Percentiles rank a stretch among this genome's conserved stretches.
These are phyloP conservation scores for Ormyrus pomaceus DNA, from an alignment of 2,888 invertebrate genomes.

Conservation along the genomic window DNA sequence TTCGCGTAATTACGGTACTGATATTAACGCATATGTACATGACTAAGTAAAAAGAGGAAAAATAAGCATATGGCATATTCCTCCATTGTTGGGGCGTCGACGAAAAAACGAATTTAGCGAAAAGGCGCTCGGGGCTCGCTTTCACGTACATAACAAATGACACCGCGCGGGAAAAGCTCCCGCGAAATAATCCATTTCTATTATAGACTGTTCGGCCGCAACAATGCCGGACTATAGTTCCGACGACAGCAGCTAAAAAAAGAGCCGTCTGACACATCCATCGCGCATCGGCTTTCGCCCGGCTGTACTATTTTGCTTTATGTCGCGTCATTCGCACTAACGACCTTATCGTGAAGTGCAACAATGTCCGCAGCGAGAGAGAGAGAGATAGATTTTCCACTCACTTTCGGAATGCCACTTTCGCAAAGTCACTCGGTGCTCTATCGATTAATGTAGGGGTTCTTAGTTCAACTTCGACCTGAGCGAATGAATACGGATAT, in stretches of 20 bases:
- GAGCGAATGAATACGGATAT: background rate
- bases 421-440: conserved; percentile 50
- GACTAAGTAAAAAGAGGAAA: conserved; percentile 42
- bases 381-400: background rate
- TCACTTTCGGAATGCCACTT: conserved; percentile 56
- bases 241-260: conserved; percentile 41
- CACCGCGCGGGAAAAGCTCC: conserved; percentile 26
- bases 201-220: conserved; percentile 31
- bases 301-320: conserved; percentile 41
- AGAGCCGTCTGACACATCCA: conserved; percentile 14
- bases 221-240: conserved; percentile 4
- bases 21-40: background rate
- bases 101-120: conserved; percentile 33
- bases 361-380: conserved; percentile 33
- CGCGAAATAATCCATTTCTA: conserved; percentile 56
- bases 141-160: conserved; percentile 40
- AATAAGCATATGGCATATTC: conserved; percentile 46
- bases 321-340: conserved; percentile 57
- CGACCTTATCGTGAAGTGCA: conserved; percentile 58
- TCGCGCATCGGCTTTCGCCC: conserved; percentile 36
- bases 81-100: conserved; percentile 4
- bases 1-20: conserved; percentile 28
- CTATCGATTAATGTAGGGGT: conserved; percentile 42
- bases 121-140: conserved; percentile 24
- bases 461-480: background rate